Base-by-base conservation (phyloP, 1,140 invertebrate genomes). In the Cherax quadricarinatus region DNA sequence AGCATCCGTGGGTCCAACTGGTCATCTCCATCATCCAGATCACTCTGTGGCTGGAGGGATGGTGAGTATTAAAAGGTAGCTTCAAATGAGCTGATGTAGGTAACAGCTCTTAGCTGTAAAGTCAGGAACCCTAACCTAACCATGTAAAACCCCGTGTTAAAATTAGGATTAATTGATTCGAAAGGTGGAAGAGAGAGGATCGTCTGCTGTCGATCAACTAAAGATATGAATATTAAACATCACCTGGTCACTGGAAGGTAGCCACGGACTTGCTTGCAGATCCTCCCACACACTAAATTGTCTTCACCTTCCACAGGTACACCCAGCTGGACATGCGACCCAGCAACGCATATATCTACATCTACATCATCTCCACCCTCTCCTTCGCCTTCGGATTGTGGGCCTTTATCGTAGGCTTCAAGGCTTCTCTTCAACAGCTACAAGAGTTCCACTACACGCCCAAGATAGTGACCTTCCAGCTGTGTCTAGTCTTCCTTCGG, bases 331-430 rank as follows among this genome's bases (percentile, higher is more conserved):
- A 90, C 66, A 66, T 93, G 70, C 49, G 79, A 4, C 66, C 89
- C 16, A 80, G 48, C 85, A 84, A 91, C 60, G 89, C 83, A 41
- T 91, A 91, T 57, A 81, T 93, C 49, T 93, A 93, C 87, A 86
- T 93, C 78, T 92, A 86, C 88, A 57, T 89, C n/a, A 12, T 91
- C n/a, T 86, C 93, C 16, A 88, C 85, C 70, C 79, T 79, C 3
- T 93, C 93, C 48, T 93, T 93, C 62, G 7, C 75, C 75, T 91
- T 93, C 78, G 93, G 87, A 0, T 66, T 93, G n/a, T 93, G 93
- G 93, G 91, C 90, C 57, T 93, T 93, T 88, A 93, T 93, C 86
- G 88, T 93, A 10, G 89, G 88, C 62, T 93, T 93, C 81, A 93
- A 93, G 86, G 78, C 91, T 5, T 92, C 93, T 18, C 84, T 86